phyloP scores from a whole-genome alignment of 2,797 vertebrate genomes.

The Parauchenoglanis punctatus region DNA sequence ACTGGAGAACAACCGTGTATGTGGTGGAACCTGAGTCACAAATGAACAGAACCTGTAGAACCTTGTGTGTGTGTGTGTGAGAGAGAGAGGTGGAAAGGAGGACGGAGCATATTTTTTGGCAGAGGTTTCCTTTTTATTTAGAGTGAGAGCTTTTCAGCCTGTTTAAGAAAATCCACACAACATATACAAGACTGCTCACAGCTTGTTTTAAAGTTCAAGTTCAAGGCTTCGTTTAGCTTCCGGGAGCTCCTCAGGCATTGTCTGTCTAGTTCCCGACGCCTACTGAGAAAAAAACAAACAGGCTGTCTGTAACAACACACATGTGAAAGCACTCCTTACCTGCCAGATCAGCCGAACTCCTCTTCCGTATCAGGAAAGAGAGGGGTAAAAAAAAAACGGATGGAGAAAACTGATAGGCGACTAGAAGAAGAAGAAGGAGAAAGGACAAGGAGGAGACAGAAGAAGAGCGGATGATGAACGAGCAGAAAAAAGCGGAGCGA shows the following conservation, averaged over 20 bases:
- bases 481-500: slow-evolving; percentile 49
- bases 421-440: not conserved
- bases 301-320: not conserved
- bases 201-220: slow-evolving; percentile 20
- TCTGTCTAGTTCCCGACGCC: not conserved
- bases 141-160: not conserved
- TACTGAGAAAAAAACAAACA: slow-evolving; percentile 12
- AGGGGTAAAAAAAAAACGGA: not conserved
- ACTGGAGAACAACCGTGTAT: not conserved
- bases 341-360: not conserved
- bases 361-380: not conserved
- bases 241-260: not conserved
- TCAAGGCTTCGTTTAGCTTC: not conserved
- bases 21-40: not conserved
- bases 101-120: slow-evolving; percentile 17
- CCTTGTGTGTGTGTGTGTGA: not conserved
- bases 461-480: slow-evolving; percentile 45
- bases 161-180: not conserved
- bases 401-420: not conserved
- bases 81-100: not conserved
- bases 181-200: not conserved
- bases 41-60: not conserved
- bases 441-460: not conserved
- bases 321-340: not conserved
- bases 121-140: not conserved